These are phyloP conservation scores for Pluvialis apricaria DNA, from an alignment of 2,113 vertebrate species.

Conservation along the genomic window DNA sequence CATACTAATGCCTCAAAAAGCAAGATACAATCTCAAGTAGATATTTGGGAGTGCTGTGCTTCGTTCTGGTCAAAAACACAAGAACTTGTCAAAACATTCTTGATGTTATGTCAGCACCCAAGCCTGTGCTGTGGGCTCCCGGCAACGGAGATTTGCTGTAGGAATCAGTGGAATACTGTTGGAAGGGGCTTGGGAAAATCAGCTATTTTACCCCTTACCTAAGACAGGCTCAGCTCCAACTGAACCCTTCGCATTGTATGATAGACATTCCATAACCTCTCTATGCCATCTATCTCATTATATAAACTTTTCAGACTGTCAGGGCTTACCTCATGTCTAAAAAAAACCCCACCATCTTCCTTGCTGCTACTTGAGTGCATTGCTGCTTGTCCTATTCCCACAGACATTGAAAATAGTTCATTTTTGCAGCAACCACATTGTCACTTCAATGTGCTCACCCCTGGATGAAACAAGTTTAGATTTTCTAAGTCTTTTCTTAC, in stretches of 20 bases:
- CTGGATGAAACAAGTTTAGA: background rate
- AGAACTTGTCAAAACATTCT: background rate
- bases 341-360: background rate
- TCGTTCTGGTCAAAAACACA: background rate
- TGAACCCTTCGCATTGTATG: background rate
- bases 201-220: background rate
- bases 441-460: background rate
- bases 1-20: background rate
- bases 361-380: background rate
- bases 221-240: background rate
- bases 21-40: background rate
- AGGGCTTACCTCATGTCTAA: background rate
- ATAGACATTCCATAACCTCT: background rate
- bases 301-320: background rate
- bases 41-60: background rate
- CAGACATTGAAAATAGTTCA: background rate
- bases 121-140: background rate
- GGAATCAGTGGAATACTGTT: background rate
- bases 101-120: background rate
- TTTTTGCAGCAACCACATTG: fast-evolving
- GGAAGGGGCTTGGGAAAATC: background rate
- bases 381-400: background rate
- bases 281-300: background rate
- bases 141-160: background rate
- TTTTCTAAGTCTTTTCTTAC: background rate